Conservation (phyloP, 1,140 invertebrate genomes). For the Manduca sexta region DNA sequence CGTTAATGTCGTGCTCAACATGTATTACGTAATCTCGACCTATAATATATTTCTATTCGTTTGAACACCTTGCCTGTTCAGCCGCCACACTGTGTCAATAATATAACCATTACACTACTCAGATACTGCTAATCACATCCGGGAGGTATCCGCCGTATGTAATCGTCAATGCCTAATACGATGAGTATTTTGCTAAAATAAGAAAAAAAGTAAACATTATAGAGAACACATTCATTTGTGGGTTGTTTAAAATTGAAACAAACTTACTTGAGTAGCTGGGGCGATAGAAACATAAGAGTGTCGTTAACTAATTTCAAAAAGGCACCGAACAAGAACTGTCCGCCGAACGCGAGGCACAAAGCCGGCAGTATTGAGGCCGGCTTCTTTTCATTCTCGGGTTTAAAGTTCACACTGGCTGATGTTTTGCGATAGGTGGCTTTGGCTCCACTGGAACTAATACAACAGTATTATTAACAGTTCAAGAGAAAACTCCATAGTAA, state of each 20-base stretch:
- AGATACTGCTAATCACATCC: no score
- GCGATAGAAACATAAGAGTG: slow-evolving; percentile 90
- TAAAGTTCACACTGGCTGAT: slow-evolving; percentile 81
- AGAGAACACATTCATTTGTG: no score
- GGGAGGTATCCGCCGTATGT: no score
- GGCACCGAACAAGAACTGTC: slow-evolving; percentile 87
- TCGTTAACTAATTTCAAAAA: slow-evolving; percentile 89
- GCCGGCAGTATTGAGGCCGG: slow-evolving; percentile 84
- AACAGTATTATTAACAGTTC: slow-evolving; percentile 2
- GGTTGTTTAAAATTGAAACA: slow-evolving; percentile 58
- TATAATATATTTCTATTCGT: no score
- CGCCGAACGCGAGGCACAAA: slow-evolving; percentile 86
- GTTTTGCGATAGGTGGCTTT: slow-evolving; percentile 82
- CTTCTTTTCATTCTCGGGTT: slow-evolving; percentile 76
- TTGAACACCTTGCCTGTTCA: no score
- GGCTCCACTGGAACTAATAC: slow-evolving; percentile 43
- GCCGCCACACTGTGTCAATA: no score
- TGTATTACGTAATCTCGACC: no score
- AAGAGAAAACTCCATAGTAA: not conserved
- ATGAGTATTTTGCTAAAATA: no score
- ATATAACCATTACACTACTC: no score
- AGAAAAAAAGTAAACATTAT: no score
- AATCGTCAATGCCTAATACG: no score
- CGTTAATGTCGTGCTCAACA: no score
- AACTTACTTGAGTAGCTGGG: slow-evolving; percentile 75